Evolutionary conservation across 2,113 vertebrate genomes (phyloP).

Genomic region (Vimba vimba): DNA sequence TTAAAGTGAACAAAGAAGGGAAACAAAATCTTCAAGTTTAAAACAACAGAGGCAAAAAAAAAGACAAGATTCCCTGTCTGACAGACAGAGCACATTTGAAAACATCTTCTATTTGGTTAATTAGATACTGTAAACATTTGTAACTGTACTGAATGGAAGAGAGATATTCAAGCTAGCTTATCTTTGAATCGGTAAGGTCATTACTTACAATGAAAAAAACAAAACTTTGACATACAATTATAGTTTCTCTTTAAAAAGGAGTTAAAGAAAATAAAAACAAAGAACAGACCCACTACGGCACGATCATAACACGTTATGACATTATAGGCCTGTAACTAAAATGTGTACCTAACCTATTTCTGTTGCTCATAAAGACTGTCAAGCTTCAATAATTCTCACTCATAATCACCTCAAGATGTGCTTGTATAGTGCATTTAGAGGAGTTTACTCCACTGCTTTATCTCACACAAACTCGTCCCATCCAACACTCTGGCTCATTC

Average conservation of each 20-base stretch:
- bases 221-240: constrained; percentile 66
- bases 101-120: constrained; percentile 78
- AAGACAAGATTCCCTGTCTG: constrained; percentile 61
- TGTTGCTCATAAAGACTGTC: constrained; percentile 32
- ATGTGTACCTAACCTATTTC: not conserved
- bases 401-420: constrained; percentile 9
- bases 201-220: constrained; percentile 69
- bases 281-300: constrained; percentile 61
- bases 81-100: constrained; percentile 66
- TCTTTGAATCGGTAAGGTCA: constrained; percentile 77
- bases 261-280: constrained; percentile 55
- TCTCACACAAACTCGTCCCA: not conserved
- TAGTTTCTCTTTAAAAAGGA: constrained; percentile 67
- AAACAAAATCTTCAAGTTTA: constrained; percentile 74
- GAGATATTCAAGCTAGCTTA: constrained; percentile 76
- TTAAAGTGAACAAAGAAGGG: constrained; percentile 54
- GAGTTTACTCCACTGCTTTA: constrained; percentile 19
- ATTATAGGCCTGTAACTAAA: constrained; percentile 54
- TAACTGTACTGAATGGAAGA: constrained; percentile 74
- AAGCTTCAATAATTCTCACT: constrained; percentile 30
- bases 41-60: constrained; percentile 67
- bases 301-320: constrained; percentile 68
- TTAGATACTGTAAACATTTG: constrained; percentile 79
- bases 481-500: constrained; percentile 21
- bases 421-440: constrained; percentile 34